Evolutionary conservation across 2,113 vertebrate genomes (phyloP), one percentile per base, ranked within the genome.

Genomic region (Catagonus wagneri): DNA sequence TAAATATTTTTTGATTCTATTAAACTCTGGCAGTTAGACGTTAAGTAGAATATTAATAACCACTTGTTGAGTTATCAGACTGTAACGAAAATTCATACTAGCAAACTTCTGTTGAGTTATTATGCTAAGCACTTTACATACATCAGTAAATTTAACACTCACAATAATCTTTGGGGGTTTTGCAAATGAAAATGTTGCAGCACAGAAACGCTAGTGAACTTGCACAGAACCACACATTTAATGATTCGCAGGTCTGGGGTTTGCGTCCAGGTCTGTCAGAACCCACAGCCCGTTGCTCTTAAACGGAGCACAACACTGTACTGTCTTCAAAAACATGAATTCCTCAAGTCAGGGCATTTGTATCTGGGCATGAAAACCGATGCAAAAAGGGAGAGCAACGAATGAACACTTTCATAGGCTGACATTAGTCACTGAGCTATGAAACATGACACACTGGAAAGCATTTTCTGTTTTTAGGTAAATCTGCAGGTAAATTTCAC

Each of bases 1-100:
- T n/a, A 75, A 84, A 68, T 74, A 69, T 11, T 93, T 92, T 54
- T 44, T 44, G 44, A 54, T 71, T 84, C 61, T 84, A 60, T 66
- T 78, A 15, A 16, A 87, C 6, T 39, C 60, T 88, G 25, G 36
- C 44, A 76, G 52, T 52, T 81, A 83, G 44, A 92, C 74, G 13
- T 68, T 68, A 90, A 85, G 58, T 13, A 87, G 65, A 96, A 93
- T 65, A 80, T 63, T 94, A 84, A 76, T 71, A 56, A 92, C 65
- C 39, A 92, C 44, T 80, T 79, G 23, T 36, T 79, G 83, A 93
- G 52, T 71, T 93, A 39, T 23, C 66, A 58, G 65, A 71, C 39
- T 88, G 10, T 54, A 80, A 85, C 27, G 68, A 56, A 71, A 86
- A 92, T 83, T 83, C 95, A 76, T 90, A 65, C 91, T 61, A 93